A percentile compares a stretch with the other conserved stretches of the same genome.
These are phyloP conservation scores for Prietella phreatophila DNA, from an alignment of 2,113 vertebrate genomes.

Conservation along the genomic window DNA sequence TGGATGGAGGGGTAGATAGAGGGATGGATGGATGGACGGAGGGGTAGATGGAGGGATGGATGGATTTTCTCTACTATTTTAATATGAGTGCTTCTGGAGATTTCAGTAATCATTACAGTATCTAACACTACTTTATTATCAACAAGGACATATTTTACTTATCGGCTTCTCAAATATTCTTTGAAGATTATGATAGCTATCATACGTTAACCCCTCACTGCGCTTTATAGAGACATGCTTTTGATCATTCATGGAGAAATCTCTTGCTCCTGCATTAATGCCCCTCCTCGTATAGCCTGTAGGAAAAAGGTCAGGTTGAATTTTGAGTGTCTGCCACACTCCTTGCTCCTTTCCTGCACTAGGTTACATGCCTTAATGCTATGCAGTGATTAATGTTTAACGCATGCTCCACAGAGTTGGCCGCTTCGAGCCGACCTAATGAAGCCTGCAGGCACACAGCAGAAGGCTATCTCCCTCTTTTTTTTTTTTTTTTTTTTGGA, in stretches of 20 bases:
- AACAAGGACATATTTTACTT: background rate
- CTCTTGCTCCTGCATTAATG: background rate
- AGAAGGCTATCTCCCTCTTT: conserved; percentile 45
- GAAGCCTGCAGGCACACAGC: conserved; percentile 70
- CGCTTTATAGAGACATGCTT: background rate
- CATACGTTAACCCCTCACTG: background rate
- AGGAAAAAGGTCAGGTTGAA: conserved; percentile 17
- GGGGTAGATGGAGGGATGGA: too few species aligned
- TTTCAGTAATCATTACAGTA: background rate
- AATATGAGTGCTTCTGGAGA: background rate
- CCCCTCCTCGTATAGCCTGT: background rate
- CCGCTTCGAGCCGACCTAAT: conserved; percentile 76
- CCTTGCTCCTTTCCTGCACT: conserved; percentile 60
- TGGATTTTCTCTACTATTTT: background rate
- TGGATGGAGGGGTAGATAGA: too few species aligned
- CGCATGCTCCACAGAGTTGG: conserved; percentile 62
- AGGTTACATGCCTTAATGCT: conserved; percentile 66
- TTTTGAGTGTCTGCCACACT: background rate
- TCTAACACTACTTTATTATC: background rate
- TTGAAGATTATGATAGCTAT: background rate
- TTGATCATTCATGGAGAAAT: background rate
- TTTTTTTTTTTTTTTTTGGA: conserved; percentile 25
- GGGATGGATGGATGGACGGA: too few species aligned
- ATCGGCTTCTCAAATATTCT: background rate
- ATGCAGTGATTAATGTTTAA: conserved; percentile 76